phyloP scores from a whole-genome alignment of 2,797 vertebrate genomes.

The Graptemys geographica region DNA sequence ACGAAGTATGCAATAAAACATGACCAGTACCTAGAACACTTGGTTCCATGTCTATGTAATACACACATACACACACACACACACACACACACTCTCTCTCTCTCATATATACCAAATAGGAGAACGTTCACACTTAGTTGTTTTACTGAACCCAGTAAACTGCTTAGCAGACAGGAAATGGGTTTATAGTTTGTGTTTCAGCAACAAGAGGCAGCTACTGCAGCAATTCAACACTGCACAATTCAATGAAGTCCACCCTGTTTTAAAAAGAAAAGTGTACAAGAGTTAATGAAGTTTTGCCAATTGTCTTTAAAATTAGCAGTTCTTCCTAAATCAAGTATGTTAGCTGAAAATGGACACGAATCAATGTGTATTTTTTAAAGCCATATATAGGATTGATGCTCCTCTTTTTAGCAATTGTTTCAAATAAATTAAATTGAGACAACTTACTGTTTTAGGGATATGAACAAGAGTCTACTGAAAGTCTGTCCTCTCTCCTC shows the following conservation, averaged over 20 bases:
- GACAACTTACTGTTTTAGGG: constrained; percentile 56
- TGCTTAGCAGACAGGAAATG: constrained; percentile 74
- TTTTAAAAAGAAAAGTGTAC: constrained; percentile 78
- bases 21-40: constrained; percentile 75
- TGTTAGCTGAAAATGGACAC: constrained; percentile 70
- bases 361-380: constrained; percentile 45
- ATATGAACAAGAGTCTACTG: constrained; percentile 77
- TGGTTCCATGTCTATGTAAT: constrained; percentile 73
- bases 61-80: not conserved
- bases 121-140: constrained; percentile 50
- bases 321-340: constrained; percentile 63
- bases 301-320: constrained; percentile 51
- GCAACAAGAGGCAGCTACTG: constrained; percentile 80
- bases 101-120: constrained; percentile 53
- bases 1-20: constrained; percentile 76
- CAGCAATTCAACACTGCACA: constrained; percentile 78
- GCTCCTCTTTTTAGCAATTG: constrained; percentile 53
- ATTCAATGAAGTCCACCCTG: constrained; percentile 81
- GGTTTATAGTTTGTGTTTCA: constrained; percentile 77
- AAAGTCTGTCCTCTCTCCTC: constrained; percentile 81
- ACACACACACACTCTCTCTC: not conserved
- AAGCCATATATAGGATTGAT: constrained; percentile 47
- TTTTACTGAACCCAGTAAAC: constrained; percentile 70
- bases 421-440: constrained; percentile 53
- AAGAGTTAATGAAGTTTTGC: constrained; percentile 69